phyloP scores from a whole-genome alignment of 2,797 vertebrate species.

The Oceanodroma leucorhoa region DNA sequence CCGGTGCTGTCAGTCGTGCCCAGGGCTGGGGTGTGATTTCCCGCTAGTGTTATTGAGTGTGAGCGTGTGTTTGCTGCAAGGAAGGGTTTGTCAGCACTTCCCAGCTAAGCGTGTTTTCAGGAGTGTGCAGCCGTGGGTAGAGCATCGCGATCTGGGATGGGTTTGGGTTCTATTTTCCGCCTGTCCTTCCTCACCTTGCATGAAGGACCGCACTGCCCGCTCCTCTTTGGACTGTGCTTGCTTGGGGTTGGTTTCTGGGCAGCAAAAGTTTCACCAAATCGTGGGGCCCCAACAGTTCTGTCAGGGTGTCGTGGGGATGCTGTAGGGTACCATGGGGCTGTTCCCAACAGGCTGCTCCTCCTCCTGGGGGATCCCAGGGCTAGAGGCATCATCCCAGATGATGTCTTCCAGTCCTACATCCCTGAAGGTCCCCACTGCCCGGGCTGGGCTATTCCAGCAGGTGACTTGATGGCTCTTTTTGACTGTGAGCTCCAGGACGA shows the following conservation, averaged over 20 bases:
- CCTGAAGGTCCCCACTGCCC: not conserved
- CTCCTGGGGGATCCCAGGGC: not conserved
- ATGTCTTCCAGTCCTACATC: not conserved
- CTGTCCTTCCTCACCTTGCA: fast-evolving
- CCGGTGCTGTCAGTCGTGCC: fast-evolving
- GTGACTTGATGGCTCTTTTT: not conserved
- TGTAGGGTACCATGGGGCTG: not conserved
- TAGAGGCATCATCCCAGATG: not conserved
- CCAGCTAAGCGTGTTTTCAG: fast-evolving
- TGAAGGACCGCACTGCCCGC: fast-evolving
- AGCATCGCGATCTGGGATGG: fast-evolving
- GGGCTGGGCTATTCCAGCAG: not conserved
- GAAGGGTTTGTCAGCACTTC: not conserved
- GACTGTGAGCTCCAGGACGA: not conserved
- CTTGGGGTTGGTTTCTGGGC: not conserved
- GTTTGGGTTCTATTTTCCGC: not conserved
- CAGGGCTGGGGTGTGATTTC: not conserved
- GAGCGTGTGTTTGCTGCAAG: fast-evolving
- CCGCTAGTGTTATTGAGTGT: fast-evolving
- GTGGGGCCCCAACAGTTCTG: fast-evolving
- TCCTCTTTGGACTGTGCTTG: not conserved
- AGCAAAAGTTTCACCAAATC: not conserved
- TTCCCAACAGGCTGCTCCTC: not conserved
- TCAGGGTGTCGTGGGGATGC: not conserved
- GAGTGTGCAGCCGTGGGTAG: fast-evolving